A percentile compares a stretch with the other conserved stretches of the same genome.
These are phyloP conservation scores for Scytalopus superciliaris DNA, from an alignment of 2,113 vertebrate genomes.

Conservation along the genomic window DNA sequence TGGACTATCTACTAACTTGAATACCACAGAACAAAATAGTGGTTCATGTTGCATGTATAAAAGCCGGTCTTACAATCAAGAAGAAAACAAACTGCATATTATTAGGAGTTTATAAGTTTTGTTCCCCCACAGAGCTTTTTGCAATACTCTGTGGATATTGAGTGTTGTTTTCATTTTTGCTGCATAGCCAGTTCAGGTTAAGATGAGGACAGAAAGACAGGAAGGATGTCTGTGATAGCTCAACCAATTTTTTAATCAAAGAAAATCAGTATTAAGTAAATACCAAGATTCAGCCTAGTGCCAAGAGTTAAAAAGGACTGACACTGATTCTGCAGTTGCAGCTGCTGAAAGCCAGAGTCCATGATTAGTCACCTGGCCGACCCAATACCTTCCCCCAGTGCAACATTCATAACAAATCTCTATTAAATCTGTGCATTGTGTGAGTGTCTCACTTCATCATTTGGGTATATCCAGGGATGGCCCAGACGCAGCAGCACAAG, in stretches of 20 bases:
- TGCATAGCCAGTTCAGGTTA: not conserved
- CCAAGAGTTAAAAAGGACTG: not conserved
- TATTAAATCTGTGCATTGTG: not conserved
- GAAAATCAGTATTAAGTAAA: not conserved
- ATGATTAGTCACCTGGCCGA: not conserved
- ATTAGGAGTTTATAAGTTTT: not conserved
- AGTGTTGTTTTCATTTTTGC: not conserved
- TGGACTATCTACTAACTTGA: not conserved
- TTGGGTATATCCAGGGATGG: not conserved
- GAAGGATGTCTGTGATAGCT: not conserved
- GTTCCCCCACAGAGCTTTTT: not conserved
- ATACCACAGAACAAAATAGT: not conserved
- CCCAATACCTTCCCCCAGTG: not conserved
- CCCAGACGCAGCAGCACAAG: rapidly evolving
- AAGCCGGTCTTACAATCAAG: not conserved
- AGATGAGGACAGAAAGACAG: not conserved
- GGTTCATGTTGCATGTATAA: not conserved
- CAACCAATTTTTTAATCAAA: not conserved
- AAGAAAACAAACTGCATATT: not conserved
- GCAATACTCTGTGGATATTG: not conserved
- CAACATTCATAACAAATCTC: not conserved
- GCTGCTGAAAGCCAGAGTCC: not conserved
- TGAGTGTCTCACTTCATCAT: not conserved
- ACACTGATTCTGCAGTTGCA: not conserved
- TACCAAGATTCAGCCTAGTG: not conserved